Percentiles rank a stretch among this genome's conserved stretches.
These are phyloP conservation scores for Drosophila kikkawai DNA, from an alignment of 1,140 invertebrate species.

Conservation along the genomic window DNA sequence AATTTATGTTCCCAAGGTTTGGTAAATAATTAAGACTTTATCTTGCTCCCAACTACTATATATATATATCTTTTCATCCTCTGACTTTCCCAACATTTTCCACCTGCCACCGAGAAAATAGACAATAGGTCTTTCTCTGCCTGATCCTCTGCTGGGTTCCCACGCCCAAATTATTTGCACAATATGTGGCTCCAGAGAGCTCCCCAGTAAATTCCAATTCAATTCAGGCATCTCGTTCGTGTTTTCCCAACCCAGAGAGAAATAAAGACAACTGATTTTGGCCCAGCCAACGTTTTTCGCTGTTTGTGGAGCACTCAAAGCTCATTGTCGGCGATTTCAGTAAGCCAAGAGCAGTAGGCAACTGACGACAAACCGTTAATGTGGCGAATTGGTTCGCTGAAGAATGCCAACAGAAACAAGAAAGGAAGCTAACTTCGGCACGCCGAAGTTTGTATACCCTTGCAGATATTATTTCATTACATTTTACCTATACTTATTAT, in stretches of 20 bases:
- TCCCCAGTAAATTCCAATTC: conserved; percentile 73
- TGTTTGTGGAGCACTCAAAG: conserved; percentile 42
- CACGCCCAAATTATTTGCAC: conserved; percentile 75
- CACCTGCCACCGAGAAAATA: conserved; percentile 27
- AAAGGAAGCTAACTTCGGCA: no score
- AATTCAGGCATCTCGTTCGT: conserved; percentile 63
- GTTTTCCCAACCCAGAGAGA: conserved; percentile 72
- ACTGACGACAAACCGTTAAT: conserved; percentile 58
- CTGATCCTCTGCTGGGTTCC: conserved; percentile 35
- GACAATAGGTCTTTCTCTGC: conserved; percentile 37
- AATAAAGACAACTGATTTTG: conserved; percentile 29
- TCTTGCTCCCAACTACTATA: conserved; percentile 19
- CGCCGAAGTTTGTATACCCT: no score
- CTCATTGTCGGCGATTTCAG: conserved; percentile 43
- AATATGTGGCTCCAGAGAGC: conserved; percentile 52
- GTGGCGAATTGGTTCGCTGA: conserved; percentile 61
- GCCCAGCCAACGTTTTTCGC: conserved; percentile 25
- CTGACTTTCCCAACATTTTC: conserved; percentile 61
- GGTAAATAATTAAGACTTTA: conserved; percentile 17
- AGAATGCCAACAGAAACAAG: conserved; percentile 46
- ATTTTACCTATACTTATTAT: no score
- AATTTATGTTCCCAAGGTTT: conserved; percentile 13
- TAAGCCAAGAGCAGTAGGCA: conserved; percentile 22
- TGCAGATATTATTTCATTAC: no score
- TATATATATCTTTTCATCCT: conserved; percentile 19